These are phyloP conservation scores for Enteromius unitaeniatus DNA, from an alignment of 2,797 vertebrate genomes.

Conservation along the genomic window DNA sequence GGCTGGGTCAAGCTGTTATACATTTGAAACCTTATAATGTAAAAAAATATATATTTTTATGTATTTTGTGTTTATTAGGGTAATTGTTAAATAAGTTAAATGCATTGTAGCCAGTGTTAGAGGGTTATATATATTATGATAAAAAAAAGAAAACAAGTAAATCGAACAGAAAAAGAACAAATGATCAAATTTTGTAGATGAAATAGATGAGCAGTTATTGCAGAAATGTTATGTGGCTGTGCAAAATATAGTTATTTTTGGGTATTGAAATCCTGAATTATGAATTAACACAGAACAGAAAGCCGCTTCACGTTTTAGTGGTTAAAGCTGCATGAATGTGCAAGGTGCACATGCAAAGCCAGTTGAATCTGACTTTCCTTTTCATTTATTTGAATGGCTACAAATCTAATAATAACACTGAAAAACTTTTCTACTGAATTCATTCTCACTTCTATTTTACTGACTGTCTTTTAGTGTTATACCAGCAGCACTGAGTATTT, in stretches of 20 bases:
- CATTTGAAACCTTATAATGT: neutral
- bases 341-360: conserved; percentile 15
- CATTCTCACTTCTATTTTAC: neutral
- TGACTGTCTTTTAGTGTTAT: neutral
- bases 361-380: neutral
- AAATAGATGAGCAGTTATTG: neutral
- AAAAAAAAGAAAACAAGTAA: neutral
- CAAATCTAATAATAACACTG: neutral
- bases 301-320: neutral
- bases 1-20: neutral
- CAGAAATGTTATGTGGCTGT: neutral
- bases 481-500: neutral
- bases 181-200: neutral
- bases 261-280: neutral
- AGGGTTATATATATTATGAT: neutral
- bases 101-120: neutral
- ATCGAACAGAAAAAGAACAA: neutral
- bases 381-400: neutral
- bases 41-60: too few species aligned
- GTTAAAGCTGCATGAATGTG: conserved; percentile 20
- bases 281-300: conserved; percentile 2
- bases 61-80: neutral
- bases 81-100: neutral
- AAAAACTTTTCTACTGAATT: neutral
- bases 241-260: neutral